phyloP scores from a whole-genome alignment of 2,888 invertebrate genomes.

The Eilema depressum region DNA sequence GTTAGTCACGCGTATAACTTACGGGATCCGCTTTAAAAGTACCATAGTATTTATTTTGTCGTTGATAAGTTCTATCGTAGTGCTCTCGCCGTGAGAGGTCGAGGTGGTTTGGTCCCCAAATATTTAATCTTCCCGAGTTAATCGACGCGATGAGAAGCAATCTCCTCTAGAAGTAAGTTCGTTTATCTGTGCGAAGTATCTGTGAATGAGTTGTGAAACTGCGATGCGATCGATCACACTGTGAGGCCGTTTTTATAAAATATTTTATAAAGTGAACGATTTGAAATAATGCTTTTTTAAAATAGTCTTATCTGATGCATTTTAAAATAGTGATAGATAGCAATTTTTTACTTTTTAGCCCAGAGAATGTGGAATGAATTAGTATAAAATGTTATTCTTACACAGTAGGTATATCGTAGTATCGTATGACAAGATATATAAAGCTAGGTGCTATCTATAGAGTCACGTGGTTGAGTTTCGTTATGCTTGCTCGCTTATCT shows the following conservation, averaged over 20 bases:
- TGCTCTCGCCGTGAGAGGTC: conserved; percentile 42
- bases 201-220: conserved; percentile 30
- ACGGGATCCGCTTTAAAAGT: conserved; percentile 79
- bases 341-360: conserved; percentile 41
- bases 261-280: conserved; percentile 44
- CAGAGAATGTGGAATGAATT: conserved; percentile 30
- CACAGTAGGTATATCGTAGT: conserved; percentile 33
- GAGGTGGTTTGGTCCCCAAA: conserved; percentile 44
- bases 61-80: conserved; percentile 71
- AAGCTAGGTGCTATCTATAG: conserved; percentile 49
- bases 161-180: conserved; percentile 49
- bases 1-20: conserved; percentile 68
- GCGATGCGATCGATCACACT: conserved; percentile 25
- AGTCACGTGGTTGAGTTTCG: conserved; percentile 35
- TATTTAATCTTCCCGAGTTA: conserved; percentile 39
- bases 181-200: conserved; percentile 43
- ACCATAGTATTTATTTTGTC: conserved; percentile 81
- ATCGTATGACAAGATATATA: conserved; percentile 35
- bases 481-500: conserved; percentile 37
- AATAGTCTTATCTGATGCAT: conserved; percentile 48
- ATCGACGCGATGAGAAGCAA: conserved; percentile 46
- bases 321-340: conserved; percentile 46
- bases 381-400: conserved; percentile 25
- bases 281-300: conserved; percentile 45
- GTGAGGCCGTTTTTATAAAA: conserved; percentile 34